Evolutionary conservation across 2,113 vertebrate species (phyloP).

Genomic region (Corythornis vintsioides): DNA sequence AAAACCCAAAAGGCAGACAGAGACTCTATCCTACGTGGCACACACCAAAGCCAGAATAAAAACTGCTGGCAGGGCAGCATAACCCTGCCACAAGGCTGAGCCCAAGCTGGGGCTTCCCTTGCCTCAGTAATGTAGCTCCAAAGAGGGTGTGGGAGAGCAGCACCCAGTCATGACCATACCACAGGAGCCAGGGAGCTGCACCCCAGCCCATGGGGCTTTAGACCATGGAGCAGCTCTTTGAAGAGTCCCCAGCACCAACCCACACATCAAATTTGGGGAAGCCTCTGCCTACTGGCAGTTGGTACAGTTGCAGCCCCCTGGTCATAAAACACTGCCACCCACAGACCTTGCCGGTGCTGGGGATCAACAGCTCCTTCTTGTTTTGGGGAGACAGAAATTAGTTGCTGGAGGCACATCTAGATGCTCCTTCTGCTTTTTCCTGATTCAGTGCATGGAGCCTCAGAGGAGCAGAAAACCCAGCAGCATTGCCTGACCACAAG

Average conservation of each 20-base stretch:
- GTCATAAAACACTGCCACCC: neutral
- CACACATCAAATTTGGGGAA: neutral
- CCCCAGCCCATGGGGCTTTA: neutral
- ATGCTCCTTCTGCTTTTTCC: neutral
- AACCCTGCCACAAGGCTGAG: neutral
- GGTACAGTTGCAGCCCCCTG: neutral
- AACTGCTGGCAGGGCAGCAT: neutral
- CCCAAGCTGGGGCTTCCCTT: neutral
- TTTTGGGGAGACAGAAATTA: neutral
- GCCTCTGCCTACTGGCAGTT: neutral
- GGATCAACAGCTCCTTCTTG: neutral
- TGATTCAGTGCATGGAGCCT: accelerated
- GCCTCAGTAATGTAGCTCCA: accelerated
- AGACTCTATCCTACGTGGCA: neutral
- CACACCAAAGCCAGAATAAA: neutral
- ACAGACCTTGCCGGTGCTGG: neutral
- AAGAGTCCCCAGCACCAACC: neutral
- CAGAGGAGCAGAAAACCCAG: neutral
- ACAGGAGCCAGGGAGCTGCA: neutral
- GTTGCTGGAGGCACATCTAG: neutral
- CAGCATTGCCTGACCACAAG: neutral
- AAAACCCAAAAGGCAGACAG: neutral
- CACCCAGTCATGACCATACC: neutral
- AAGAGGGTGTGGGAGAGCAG: neutral
- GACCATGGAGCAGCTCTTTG: neutral